Evolutionary conservation across 2,113 vertebrate species (phyloP), one percentile per base, ranked within the genome.

Genomic region (Ciconia boyciana): DNA sequence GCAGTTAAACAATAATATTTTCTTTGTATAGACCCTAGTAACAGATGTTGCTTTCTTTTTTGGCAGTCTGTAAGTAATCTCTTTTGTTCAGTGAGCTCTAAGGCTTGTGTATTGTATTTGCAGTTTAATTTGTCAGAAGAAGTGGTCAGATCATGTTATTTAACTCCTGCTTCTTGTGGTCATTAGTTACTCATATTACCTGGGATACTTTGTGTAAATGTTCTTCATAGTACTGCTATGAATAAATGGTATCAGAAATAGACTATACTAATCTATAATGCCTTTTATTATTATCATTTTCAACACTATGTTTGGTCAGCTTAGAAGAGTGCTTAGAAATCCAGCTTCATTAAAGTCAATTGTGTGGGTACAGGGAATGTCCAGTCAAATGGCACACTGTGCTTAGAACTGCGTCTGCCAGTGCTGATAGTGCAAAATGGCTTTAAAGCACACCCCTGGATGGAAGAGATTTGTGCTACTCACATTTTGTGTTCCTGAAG

Each of bases 31-130:
- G 77, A 68, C 24, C 49, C n/a, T 43, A 49, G 78, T 69, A 95
- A 93, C 70, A 95, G 83, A 91, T 86, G 94, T 79, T 95, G 57
- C 69, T 82, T 70, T 75, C 44, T 69, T 65, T 92, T 87, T 72
- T 71, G 48, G 41, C 78, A 49, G 51, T 86, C 78, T 71, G 39
- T 80, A 93, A 91, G 90, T 95, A 70, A 88, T 96, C 72, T 76
- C 48, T 92, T 95, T 95, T 93, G 69, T 93, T 92, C 70, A 52
- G 71, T 76, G 65, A 96, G 66, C 39, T 96, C 46, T 79, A 62
- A 81, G 69, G 46, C 64, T 61, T 69, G 44, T 11, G 28, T 78
- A 48, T 83, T 86, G 70, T 66, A 83, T 66, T 89, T 95, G 72
- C 39, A 90, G 70, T 91, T 92, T 87, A 87, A 89, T 93, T 93